A percentile compares a stretch with the other conserved stretches of the same genome.
These are phyloP conservation scores for Tachysurus fulvidraco DNA, from an alignment of 2,113 vertebrate genomes.

Conservation along the genomic window DNA sequence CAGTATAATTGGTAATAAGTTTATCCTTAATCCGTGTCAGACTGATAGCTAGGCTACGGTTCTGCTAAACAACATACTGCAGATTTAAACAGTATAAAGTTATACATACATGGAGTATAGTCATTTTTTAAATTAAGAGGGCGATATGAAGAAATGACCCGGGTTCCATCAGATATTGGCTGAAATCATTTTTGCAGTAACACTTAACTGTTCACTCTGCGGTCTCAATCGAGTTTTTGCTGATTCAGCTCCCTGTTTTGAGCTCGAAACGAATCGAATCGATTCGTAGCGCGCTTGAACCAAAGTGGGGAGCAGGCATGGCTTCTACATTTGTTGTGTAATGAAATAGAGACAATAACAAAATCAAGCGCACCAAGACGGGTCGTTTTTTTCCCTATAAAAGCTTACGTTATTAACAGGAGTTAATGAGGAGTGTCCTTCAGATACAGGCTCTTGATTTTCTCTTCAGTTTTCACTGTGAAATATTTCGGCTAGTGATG, in stretches of 20 bases:
- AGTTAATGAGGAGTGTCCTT: background rate
- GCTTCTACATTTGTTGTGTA: background rate
- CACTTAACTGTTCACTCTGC: background rate
- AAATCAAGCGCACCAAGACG: background rate
- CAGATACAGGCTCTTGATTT: background rate
- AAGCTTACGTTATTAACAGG: background rate
- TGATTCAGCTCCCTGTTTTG: background rate
- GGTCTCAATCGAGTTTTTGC: background rate
- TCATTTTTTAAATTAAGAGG: background rate
- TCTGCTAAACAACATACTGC: background rate
- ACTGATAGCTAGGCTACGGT: background rate
- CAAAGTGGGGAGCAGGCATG: background rate
- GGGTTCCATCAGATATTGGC: background rate
- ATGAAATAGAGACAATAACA: background rate
- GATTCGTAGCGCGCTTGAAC: background rate
- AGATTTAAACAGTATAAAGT: background rate
- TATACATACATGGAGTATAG: background rate
- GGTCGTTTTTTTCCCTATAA: background rate
- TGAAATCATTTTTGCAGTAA: background rate
- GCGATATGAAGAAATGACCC: background rate
- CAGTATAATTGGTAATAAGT: background rate
- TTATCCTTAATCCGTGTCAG: background rate
- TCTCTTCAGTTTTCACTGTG: constrained; percentile 5
- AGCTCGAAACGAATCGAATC: background rate
- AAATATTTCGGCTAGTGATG: constrained; percentile 11